A percentile compares a stretch with the other conserved stretches of the same genome.
phyloP scores from a whole-genome alignment of 2,113 vertebrate genomes.

The Xiphias gladius region DNA sequence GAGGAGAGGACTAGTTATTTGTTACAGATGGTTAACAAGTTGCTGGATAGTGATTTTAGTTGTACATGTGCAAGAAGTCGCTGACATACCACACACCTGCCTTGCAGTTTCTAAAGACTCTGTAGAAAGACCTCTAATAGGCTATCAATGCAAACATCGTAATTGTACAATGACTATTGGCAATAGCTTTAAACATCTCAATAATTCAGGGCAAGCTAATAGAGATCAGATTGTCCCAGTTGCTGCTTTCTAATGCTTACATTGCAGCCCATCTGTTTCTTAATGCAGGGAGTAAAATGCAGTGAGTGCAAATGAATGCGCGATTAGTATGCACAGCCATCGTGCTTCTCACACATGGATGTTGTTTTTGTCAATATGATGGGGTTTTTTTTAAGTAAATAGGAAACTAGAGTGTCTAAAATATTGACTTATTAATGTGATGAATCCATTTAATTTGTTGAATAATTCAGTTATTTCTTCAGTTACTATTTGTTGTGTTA shows the following conservation, averaged over 20 bases:
- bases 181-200: conserved; percentile 92
- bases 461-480: not conserved
- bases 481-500: not conserved
- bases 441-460: not conserved
- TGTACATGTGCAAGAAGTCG: conserved; percentile 43
- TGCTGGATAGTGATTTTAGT: conserved; percentile 37
- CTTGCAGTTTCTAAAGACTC: conserved; percentile 71
- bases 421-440: not conserved
- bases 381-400: not conserved
- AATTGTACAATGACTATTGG: conserved; percentile 95
- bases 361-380: not conserved
- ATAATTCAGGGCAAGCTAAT: conserved; percentile 92
- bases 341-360: not conserved
- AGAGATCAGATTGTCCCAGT: conserved; percentile 89
- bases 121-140: conserved; percentile 93
- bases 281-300: conserved; percentile 13
- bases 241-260: conserved; percentile 86
- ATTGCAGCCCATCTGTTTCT: conserved; percentile 77
- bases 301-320: not conserved
- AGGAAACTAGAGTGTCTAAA: not conserved
- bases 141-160: conserved; percentile 92
- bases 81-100: conserved; percentile 40
- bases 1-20: conserved; percentile 44
- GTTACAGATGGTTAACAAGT: conserved; percentile 42
- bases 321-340: not conserved